Base-by-base conservation (phyloP, 2,888 invertebrate genomes). In the Neria commutata region DNA sequence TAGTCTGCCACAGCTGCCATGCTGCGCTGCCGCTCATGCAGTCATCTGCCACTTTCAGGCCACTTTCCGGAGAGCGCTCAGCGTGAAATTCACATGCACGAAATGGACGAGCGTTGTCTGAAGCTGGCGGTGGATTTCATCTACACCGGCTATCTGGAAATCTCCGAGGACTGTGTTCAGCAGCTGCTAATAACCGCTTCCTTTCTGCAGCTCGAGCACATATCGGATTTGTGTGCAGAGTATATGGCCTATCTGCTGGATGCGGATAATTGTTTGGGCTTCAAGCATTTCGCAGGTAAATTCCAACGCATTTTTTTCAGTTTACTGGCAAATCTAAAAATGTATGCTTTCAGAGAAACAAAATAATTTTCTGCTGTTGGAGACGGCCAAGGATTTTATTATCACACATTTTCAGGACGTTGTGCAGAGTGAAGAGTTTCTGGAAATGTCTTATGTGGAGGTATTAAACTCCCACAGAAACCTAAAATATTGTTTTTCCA, bases 371-470 rank as follows among this genome's bases (percentile, higher is more conserved):
- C 60, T 66, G n/a, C 57, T 75, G 1, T 50, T 68, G 14, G 65
- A 68, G 6, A 65, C 68, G 53, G 70, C 74, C 0, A 68, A 66
- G 23, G 67, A 71, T 24, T 74, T 60, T 40, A 60, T 71, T 10
- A 64, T 72, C n/a, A 68, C 65, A 25, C 70, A 72, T 61, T 74
- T 74, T 47, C 68, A 70, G 55, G 67, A 72, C 23, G 70, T 74
- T 3, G 64, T 69, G 19, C 67, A 66, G 59, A 53, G 65, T 49
- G 73, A 73, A 6, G 75, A 74, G 45, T 75, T 75, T 54, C 54
- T 73, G 19, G 62, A 66, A 11, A 64, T 75, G 37, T 58, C 67
- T 1, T 67, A 67, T 46, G 68, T 68, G 6, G 75, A 75, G 66
- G 75, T 75, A 60, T 59, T 54, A 23, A n/a, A 37, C 14, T 25